phyloP scores from a whole-genome alignment of 2,113 vertebrate species.

The Colius striatus region DNA sequence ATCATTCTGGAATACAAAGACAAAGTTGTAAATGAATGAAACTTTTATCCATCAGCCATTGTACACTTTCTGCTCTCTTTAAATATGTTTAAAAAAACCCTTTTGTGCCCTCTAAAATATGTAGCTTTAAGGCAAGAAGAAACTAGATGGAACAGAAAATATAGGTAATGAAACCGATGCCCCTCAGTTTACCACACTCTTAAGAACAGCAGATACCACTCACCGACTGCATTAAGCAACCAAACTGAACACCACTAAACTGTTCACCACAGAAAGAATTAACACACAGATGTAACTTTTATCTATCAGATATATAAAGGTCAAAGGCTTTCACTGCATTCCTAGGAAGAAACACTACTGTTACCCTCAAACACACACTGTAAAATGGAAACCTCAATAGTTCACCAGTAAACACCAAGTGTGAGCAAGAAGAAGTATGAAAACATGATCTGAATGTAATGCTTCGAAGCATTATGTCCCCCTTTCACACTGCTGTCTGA shows the following conservation, averaged over 20 bases:
- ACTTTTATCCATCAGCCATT: background rate
- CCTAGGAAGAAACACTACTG: background rate
- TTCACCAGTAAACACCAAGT: background rate
- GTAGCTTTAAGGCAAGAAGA: background rate
- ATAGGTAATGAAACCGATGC: background rate
- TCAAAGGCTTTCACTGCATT: background rate
- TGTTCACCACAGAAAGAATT: background rate
- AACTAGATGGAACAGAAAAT: background rate
- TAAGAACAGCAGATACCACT: background rate
- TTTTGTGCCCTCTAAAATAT: fast-evolving
- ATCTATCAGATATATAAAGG: background rate
- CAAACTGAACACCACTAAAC: background rate
- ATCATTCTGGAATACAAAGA: background rate
- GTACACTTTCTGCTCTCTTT: background rate
- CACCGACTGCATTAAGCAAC: background rate
- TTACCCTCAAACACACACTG: background rate
- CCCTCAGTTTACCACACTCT: fast-evolving
- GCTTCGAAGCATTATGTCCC: background rate
- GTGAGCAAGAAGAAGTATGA: background rate
- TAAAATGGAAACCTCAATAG: fast-evolving
- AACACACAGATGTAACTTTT: fast-evolving
- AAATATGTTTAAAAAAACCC: background rate
- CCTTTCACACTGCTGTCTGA: fast-evolving
- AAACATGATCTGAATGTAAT: background rate
- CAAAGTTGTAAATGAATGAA: background rate